These are phyloP conservation scores for Pegea sp. DNA, from an alignment of 23 tunicate genomes.

Conservation along the genomic window DNA sequence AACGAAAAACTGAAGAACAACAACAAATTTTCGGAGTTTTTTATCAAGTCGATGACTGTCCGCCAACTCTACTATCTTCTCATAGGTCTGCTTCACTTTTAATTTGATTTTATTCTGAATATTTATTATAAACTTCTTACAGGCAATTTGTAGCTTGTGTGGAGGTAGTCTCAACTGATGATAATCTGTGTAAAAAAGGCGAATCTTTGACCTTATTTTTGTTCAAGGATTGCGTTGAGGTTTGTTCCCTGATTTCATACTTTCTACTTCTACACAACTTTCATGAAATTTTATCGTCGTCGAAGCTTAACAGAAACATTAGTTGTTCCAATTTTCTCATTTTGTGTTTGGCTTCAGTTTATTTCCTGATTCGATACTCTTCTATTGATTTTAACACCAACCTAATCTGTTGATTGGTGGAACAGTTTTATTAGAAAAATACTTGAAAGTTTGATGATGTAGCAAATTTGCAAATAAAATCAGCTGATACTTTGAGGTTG, in stretches of 20 bases:
- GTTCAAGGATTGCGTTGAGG: slow-evolving; percentile 80
- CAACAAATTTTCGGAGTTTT: slow-evolving; percentile 67
- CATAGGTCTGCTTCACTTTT: slow-evolving; percentile 28
- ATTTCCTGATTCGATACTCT: too few species aligned
- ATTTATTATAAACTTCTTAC: not conserved
- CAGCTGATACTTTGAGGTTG: too few species aligned
- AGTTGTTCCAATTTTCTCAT: not conserved
- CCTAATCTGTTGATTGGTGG: too few species aligned
- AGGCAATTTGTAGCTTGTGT: slow-evolving; percentile 71
- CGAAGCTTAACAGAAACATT: not conserved
- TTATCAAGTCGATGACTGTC: slow-evolving; percentile 80
- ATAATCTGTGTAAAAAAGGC: slow-evolving; percentile 55
- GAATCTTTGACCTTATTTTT: slow-evolving; percentile 40
- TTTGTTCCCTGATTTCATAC: not conserved
- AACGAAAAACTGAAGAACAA: slow-evolving; percentile 83
- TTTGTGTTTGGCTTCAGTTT: too few species aligned
- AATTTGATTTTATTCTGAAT: not conserved
- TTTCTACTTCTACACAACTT: not conserved
- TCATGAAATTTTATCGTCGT: not conserved
- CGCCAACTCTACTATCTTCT: slow-evolving; percentile 84
- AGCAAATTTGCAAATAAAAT: too few species aligned
- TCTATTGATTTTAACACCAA: too few species aligned
- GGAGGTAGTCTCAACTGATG: slow-evolving; percentile 57
- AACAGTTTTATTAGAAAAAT: too few species aligned
- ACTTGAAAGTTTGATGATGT: too few species aligned